Evolutionary conservation across 2,113 vertebrate genomes (phyloP).

Genomic region (Echinops telfairi): DNA sequence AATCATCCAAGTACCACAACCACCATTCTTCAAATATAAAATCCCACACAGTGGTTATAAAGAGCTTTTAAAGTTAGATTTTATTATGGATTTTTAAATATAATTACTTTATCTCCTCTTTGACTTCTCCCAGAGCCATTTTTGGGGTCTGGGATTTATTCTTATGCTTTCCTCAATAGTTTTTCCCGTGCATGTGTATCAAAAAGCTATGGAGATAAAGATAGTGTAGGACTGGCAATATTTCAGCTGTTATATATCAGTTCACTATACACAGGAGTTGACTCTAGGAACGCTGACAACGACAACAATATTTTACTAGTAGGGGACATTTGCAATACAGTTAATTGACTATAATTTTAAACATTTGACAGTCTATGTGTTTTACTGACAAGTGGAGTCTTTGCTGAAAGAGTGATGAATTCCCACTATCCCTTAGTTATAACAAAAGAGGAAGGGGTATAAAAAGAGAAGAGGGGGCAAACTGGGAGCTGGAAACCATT

Average conservation of each 20-base stretch:
- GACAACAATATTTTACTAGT: background rate
- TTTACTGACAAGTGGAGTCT: background rate
- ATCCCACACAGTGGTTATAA: constrained; percentile 29
- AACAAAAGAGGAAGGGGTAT: background rate
- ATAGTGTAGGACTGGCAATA: background rate
- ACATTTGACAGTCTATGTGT: background rate
- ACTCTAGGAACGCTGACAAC: background rate
- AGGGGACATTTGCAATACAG: background rate
- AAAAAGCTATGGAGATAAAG: background rate
- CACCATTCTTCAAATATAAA: constrained; percentile 32
- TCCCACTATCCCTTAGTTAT: background rate
- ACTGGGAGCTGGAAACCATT: background rate
- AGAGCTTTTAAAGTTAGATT: constrained; percentile 48
- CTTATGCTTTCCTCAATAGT: background rate
- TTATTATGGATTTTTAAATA: constrained; percentile 46
- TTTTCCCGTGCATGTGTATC: background rate
- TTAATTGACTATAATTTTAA: constrained; percentile 45
- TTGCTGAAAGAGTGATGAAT: background rate
- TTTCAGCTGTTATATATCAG: background rate
- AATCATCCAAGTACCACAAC: too few species aligned
- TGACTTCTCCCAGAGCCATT: constrained; percentile 41
- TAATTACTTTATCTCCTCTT: background rate
- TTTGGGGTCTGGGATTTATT: background rate
- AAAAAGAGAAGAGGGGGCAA: background rate
- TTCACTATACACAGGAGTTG: background rate